phyloP scores from a whole-genome alignment of 2,888 invertebrate species.

The Macaria liturata region DNA sequence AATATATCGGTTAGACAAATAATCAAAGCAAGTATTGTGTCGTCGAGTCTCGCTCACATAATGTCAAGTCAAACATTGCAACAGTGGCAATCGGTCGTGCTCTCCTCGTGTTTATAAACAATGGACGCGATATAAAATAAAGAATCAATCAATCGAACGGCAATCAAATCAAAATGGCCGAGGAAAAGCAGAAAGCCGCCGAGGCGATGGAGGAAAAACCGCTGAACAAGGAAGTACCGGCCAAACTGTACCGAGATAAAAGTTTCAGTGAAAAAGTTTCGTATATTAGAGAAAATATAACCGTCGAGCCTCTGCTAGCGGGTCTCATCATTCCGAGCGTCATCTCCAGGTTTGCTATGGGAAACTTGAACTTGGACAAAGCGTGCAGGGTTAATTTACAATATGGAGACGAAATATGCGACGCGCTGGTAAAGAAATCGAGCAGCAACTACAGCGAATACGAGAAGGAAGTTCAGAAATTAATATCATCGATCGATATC shows the following conservation, averaged over 20 bases:
- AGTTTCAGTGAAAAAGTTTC: slow-evolving; percentile 59
- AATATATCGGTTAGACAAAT: slow-evolving; percentile 70
- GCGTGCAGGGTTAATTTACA: slow-evolving; percentile 70
- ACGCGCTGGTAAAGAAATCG: slow-evolving; percentile 61
- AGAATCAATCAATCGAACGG: slow-evolving; percentile 29
- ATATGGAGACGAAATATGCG: slow-evolving; percentile 65
- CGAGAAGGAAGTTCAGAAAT: slow-evolving; percentile 84
- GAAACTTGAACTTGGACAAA: slow-evolving; percentile 73
- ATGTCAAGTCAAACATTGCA: slow-evolving; percentile 60
- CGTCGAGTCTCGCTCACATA: slow-evolving; percentile 49
- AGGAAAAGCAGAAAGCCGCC: slow-evolving; percentile 54
- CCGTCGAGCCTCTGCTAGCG: slow-evolving; percentile 88
- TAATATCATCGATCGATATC: slow-evolving; percentile 82
- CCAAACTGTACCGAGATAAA: slow-evolving; percentile 54
- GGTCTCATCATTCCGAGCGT: slow-evolving; percentile 87
- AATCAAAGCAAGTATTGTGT: slow-evolving; percentile 56
- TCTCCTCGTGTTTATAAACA: slow-evolving; percentile 50
- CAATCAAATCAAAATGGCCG: slow-evolving; percentile 53
- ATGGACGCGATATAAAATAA: slow-evolving; percentile 48
- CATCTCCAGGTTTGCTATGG: slow-evolving; percentile 87
- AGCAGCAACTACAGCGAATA: slow-evolving; percentile 83
- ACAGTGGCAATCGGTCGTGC: slow-evolving; percentile 46
- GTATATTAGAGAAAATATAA: slow-evolving; percentile 81
- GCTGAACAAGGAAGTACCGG: slow-evolving; percentile 51
- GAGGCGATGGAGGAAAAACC: slow-evolving; percentile 66